These are phyloP conservation scores for Maniola jurtina DNA, from an alignment of 1,140 invertebrate species.

Conservation along the genomic window DNA sequence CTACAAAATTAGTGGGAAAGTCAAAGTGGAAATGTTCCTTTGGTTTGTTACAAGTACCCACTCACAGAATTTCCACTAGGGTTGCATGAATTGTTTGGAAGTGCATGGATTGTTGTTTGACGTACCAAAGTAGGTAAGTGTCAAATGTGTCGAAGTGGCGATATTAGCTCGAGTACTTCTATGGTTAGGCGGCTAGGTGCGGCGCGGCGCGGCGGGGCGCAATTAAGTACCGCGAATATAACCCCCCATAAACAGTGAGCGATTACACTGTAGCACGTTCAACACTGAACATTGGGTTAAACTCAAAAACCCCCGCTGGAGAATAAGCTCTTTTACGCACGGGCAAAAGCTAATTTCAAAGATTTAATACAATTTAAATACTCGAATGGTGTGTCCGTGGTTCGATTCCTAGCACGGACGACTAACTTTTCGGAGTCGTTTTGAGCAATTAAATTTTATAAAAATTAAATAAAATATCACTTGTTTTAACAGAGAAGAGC, in stretches of 20 bases:
- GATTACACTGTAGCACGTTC: slow-evolving; percentile 60
- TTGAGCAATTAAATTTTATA: too few species aligned
- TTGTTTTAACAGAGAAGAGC: too few species aligned
- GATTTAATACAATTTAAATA: too few species aligned
- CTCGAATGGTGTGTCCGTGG: too few species aligned
- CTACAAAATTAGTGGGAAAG: too few species aligned
- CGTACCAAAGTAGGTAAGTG: background rate
- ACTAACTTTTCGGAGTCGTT: too few species aligned
- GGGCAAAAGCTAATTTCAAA: too few species aligned
- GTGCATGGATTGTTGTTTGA: background rate
- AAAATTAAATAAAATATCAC: too few species aligned
- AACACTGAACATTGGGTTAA: slow-evolving; percentile 49
- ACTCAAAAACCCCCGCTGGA: slow-evolving; percentile 42
- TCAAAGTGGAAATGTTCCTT: too few species aligned
- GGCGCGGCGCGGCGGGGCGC: slow-evolving; percentile 42
- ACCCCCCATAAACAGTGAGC: slow-evolving; percentile 54
- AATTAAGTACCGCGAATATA: slow-evolving; percentile 59
- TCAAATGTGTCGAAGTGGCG: slow-evolving; percentile 38
- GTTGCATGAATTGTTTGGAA: background rate
- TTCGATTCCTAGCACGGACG: too few species aligned
- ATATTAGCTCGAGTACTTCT: slow-evolving; percentile 46
- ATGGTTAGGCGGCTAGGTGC: slow-evolving; percentile 29
- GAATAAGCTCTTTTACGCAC: slow-evolving; percentile 16
- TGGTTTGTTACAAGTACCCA: too few species aligned
- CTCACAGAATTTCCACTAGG: too few species aligned